phyloP scores from a whole-genome alignment of 2,113 vertebrate species.

The Elanoides forficatus region DNA sequence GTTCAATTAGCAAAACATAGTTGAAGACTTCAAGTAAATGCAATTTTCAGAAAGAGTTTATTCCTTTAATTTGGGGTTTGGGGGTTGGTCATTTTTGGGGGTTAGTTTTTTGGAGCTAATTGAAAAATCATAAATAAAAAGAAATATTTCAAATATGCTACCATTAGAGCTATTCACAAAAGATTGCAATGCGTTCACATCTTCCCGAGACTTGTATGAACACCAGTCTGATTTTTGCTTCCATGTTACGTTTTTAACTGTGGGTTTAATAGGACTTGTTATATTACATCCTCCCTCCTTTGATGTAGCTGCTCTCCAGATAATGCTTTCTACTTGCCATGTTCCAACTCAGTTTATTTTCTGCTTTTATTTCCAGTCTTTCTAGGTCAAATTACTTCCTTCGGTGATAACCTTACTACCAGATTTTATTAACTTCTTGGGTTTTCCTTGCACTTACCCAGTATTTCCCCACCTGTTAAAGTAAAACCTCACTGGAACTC shows the following conservation, averaged over 20 bases:
- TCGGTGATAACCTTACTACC: background rate
- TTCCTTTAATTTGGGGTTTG: background rate
- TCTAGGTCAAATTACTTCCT: background rate
- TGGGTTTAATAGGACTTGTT: background rate
- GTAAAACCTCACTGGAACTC: background rate
- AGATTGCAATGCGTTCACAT: accelerated
- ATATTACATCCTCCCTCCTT: background rate
- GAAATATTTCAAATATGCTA: background rate
- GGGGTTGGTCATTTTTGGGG: background rate
- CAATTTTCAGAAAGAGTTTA: background rate
- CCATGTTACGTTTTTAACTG: background rate
- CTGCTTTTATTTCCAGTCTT: background rate
- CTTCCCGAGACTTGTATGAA: background rate
- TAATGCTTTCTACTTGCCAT: background rate
- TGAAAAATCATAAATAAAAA: background rate
- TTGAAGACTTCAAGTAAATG: background rate
- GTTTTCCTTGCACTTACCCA: background rate
- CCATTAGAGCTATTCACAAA: background rate
- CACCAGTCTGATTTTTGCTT: background rate
- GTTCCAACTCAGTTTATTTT: background rate
- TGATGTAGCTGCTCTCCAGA: background rate
- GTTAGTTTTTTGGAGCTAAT: background rate
- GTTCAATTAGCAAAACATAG: background rate
- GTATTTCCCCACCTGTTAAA: background rate
- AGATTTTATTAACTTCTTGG: background rate